phyloP scores from a whole-genome alignment of 2,888 invertebrate species.

The Cenopis cana region DNA sequence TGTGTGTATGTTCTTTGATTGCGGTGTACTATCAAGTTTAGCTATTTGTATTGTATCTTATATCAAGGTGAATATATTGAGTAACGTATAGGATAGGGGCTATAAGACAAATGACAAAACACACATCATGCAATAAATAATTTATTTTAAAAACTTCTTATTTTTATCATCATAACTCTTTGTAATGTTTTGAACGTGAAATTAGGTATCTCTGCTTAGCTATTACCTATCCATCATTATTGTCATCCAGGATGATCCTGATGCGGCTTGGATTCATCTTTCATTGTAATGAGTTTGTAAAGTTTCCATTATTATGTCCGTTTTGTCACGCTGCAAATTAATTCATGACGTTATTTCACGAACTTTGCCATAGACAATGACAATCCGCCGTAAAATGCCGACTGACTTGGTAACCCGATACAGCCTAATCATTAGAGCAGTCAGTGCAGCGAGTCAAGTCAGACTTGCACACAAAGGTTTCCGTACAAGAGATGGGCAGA shows the following conservation, averaged over 20 bases:
- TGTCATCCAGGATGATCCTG: constrained; percentile 83
- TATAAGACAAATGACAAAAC: constrained; percentile 56
- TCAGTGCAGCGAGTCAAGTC: no score
- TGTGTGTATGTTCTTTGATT: no score
- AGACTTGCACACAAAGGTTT: no score
- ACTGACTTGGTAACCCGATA: no score
- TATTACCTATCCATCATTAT: constrained; percentile 83
- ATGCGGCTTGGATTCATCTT: constrained; percentile 58
- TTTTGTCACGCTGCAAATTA: constrained; percentile 35
- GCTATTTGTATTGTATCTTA: no score
- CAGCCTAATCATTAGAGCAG: no score
- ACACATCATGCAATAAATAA: constrained; percentile 78
- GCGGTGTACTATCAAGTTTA: no score
- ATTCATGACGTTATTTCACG: constrained; percentile 9
- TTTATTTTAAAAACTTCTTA: constrained; percentile 81
- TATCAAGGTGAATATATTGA: no score
- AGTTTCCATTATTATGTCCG: constrained; percentile 57
- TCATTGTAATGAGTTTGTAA: constrained; percentile 54
- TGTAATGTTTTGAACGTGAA: constrained; percentile 75
- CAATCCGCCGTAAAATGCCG: no score
- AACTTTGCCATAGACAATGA: background rate
- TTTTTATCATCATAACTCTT: constrained; percentile 72
- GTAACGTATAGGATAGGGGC: no score
- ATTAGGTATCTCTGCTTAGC: constrained; percentile 77
- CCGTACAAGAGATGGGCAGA: no score